These are phyloP conservation scores for Riparia riparia DNA, from an alignment of 2,113 vertebrate species.

Conservation along the genomic window DNA sequence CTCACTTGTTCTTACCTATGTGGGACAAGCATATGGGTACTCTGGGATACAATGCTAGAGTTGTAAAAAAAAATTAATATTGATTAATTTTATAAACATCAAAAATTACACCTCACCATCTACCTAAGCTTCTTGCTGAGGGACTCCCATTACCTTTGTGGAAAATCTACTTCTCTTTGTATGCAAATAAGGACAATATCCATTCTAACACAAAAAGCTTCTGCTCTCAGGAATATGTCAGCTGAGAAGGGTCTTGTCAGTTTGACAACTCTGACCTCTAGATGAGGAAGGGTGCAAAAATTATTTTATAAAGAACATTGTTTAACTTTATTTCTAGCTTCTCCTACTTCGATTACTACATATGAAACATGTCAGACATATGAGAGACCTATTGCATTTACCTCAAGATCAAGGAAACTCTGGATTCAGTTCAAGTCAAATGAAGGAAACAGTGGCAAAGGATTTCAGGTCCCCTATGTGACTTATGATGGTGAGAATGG, in stretches of 20 bases:
- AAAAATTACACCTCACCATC: background rate
- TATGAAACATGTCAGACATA: constrained; percentile 96
- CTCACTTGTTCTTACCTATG: background rate
- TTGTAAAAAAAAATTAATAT: background rate
- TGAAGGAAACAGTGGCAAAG: constrained; percentile 92
- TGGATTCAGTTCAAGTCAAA: constrained; percentile 96
- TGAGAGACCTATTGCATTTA: constrained; percentile 92
- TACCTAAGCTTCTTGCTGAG: background rate
- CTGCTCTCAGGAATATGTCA: background rate
- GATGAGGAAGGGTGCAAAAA: background rate
- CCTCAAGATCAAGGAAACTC: constrained; percentile 89
- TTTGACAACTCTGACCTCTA: background rate
- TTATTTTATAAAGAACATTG: background rate
- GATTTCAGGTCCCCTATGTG: constrained; percentile 94
- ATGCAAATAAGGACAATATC: background rate
- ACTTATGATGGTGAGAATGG: constrained; percentile 87
- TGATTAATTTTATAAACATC: background rate
- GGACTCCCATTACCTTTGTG: background rate
- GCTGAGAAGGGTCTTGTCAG: background rate
- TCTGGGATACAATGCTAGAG: background rate
- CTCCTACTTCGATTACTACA: constrained; percentile 90
- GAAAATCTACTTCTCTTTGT: background rate
- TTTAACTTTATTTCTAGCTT: constrained; percentile 75
- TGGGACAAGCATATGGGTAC: background rate
- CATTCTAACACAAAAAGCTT: background rate